These are phyloP conservation scores for Carabus problematicus DNA, from an alignment of 2,888 invertebrate genomes.

Conservation along the genomic window DNA sequence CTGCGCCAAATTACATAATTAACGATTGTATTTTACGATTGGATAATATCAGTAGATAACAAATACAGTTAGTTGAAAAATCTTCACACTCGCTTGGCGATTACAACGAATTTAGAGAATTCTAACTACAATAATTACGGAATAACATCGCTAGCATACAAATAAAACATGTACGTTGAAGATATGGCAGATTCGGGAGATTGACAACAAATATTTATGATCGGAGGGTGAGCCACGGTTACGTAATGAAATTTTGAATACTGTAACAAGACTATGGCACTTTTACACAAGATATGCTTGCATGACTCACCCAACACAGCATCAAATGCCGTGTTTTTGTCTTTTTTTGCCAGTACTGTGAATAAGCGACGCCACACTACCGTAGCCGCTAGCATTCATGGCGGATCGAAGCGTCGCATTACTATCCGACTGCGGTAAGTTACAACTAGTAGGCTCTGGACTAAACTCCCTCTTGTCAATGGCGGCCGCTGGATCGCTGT, in stretches of 20 bases:
- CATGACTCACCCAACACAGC: conserved; percentile 56
- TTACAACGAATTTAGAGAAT: no score
- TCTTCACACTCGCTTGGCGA: not conserved
- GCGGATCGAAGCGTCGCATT: conserved; percentile 27
- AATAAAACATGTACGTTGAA: no score
- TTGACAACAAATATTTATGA: no score
- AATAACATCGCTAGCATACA: no score
- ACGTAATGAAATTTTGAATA: no score
- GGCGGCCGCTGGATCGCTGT: not conserved
- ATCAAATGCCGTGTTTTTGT: conserved; percentile 54
- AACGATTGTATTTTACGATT: no score
- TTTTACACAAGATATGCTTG: no score
- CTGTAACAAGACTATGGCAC: no score
- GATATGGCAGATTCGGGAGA: no score
- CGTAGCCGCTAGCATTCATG: conserved; percentile 48
- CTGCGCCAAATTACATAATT: no score
- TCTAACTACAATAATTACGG: no score
- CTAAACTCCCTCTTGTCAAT: not conserved
- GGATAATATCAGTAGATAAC: not conserved
- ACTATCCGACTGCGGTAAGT: conserved; percentile 8
- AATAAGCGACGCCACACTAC: conserved; percentile 54
- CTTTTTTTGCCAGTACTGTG: conserved; percentile 51
- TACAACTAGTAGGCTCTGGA: not conserved
- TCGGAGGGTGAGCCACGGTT: no score
- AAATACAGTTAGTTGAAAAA: conserved; percentile 10